Conservation (phyloP, 2,113 vertebrate species). For the Myotis davidii region DNA sequence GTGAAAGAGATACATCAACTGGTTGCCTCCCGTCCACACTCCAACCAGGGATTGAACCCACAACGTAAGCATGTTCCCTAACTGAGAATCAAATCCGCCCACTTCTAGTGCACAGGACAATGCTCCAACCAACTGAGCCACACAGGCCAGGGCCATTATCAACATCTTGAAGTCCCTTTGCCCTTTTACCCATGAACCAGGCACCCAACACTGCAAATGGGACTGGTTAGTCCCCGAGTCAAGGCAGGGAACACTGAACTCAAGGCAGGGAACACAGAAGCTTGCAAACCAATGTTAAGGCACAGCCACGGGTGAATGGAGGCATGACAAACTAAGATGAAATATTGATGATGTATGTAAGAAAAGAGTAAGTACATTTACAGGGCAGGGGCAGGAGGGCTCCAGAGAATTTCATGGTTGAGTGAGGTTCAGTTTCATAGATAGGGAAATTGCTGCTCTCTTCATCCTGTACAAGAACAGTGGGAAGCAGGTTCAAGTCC, state of each 20-base stretch:
- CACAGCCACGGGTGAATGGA: background rate
- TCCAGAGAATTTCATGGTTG: background rate
- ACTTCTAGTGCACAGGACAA: background rate
- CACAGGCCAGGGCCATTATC: background rate
- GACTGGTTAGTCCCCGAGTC: background rate
- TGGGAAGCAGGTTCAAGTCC: background rate
- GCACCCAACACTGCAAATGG: background rate
- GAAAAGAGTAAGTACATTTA: conserved; percentile 27
- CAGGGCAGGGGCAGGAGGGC: background rate
- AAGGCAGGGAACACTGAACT: conserved; percentile 12
- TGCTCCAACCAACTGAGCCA: background rate
- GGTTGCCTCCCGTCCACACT: background rate
- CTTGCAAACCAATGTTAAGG: background rate
- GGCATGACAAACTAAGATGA: background rate
- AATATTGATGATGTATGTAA: conserved; percentile 25
- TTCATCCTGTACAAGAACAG: conserved; percentile 48
- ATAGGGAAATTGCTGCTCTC: background rate
- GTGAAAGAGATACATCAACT: background rate
- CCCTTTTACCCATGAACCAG: background rate
- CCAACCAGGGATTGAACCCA: background rate
- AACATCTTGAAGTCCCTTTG: background rate
- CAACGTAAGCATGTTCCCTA: background rate
- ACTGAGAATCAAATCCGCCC: background rate
- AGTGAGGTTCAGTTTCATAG: background rate
- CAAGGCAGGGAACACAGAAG: background rate